These are phyloP conservation scores for Microtus montanus DNA, from an alignment of 2,113 vertebrate genomes.

Conservation along the genomic window DNA sequence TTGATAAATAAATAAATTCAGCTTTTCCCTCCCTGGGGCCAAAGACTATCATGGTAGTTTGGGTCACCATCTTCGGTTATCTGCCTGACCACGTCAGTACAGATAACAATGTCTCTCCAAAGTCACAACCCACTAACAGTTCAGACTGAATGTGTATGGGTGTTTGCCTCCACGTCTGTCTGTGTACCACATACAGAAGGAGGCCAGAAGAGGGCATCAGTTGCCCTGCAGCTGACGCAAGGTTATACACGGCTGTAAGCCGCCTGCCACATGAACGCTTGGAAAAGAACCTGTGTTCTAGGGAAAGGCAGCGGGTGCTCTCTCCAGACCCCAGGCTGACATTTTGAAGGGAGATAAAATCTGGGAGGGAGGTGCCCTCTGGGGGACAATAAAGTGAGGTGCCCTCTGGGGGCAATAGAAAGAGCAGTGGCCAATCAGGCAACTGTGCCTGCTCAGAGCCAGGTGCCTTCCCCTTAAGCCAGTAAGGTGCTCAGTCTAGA, in stretches of 20 bases:
- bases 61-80: not conserved
- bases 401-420: not conserved
- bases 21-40: not conserved
- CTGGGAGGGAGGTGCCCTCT: not conserved
- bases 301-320: not conserved
- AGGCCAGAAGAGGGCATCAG: not conserved
- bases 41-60: not conserved
- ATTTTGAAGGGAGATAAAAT: not conserved
- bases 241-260: not conserved
- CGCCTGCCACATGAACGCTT: not conserved
- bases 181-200: not conserved
- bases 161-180: not conserved
- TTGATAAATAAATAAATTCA: not conserved
- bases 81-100: not conserved
- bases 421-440: not conserved
- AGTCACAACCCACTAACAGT: not conserved
- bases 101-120: not conserved
- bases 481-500: not conserved
- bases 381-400: too few species aligned
- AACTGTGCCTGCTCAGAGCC: fast-evolving
- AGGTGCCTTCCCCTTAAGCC: not conserved
- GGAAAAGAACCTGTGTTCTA: not conserved
- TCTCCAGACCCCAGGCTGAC: not conserved
- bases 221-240: not conserved
- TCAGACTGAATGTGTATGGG: not conserved